Conservation (phyloP, 2,113 vertebrate genomes). For the Trachemys scripta region DNA sequence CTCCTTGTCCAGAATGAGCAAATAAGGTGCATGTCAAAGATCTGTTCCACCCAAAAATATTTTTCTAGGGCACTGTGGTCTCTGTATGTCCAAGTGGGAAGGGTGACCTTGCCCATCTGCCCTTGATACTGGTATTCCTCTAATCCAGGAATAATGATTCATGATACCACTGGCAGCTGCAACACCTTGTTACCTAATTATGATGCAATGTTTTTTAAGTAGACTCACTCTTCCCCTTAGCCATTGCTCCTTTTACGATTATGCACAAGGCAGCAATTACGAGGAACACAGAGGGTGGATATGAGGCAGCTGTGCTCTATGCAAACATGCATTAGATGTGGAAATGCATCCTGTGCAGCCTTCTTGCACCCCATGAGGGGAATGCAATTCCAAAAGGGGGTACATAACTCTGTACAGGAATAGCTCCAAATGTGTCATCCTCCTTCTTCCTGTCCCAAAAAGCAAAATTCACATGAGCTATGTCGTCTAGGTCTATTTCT, state of each 20-base stretch:
- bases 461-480: not conserved
- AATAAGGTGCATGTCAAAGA: not conserved
- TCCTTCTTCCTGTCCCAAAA: not conserved
- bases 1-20: not conserved
- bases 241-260: not conserved
- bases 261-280: not conserved
- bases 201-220: not conserved
- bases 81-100: not conserved
- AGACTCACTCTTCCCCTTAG: not conserved
- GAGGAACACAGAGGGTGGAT: not conserved
- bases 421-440: not conserved
- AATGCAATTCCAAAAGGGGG: not conserved
- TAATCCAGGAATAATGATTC: not conserved
- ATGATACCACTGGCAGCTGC: accelerated
- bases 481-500: not conserved
- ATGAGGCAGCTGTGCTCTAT: not conserved
- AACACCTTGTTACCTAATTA: not conserved
- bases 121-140: not conserved
- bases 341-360: accelerated
- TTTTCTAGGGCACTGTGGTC: not conserved
- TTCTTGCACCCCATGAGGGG: not conserved
- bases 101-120: not conserved
- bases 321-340: not conserved
- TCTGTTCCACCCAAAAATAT: not conserved
- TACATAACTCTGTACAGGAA: not conserved